A percentile compares a stretch with the other conserved stretches of the same genome.
Conservation (phyloP, 64 coral and sea anemone species). For the Exaiptasia diaphana region DNA sequence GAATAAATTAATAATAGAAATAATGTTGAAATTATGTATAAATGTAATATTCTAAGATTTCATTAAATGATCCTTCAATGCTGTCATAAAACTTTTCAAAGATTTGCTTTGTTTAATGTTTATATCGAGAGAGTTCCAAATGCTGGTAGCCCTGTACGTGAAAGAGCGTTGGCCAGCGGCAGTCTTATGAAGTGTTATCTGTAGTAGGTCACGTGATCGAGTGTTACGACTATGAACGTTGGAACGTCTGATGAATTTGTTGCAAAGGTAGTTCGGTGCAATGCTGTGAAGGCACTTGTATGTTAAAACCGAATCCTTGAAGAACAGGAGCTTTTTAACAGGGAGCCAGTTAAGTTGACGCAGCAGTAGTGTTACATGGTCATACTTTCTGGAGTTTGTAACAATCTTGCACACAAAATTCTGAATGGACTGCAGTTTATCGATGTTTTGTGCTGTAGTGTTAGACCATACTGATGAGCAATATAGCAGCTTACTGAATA, state of each 20-base stretch:
- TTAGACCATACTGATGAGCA: neutral
- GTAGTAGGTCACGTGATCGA: constrained; percentile 7
- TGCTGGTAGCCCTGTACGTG: neutral
- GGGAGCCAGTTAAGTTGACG: constrained; percentile 44
- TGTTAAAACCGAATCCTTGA: constrained; percentile 24
- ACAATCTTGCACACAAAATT: constrained; percentile 44
- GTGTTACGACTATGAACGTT: constrained; percentile 22
- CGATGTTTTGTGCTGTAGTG: neutral
- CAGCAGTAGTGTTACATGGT: constrained; percentile 31
- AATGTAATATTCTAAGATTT: too few species aligned
- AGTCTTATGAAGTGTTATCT: constrained; percentile 13
- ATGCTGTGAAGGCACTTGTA: constrained; percentile 10
- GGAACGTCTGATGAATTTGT: constrained; percentile 31
- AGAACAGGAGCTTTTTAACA: constrained; percentile 40
- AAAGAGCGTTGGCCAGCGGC: constrained; percentile 15
- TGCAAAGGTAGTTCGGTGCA: constrained; percentile 8
- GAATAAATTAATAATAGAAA: too few species aligned
- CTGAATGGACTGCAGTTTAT: constrained; percentile 21
- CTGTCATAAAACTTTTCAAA: too few species aligned
- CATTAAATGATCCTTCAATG: too few species aligned
- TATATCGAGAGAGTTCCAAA: neutral
- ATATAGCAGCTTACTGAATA: constrained; percentile 1
- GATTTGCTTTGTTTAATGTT: too few species aligned
- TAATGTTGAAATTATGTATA: too few species aligned
- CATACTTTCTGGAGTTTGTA: constrained; percentile 51